Evolutionary conservation across 2,797 vertebrate genomes (phyloP).

Genomic region (Oreochromis mossambicus): DNA sequence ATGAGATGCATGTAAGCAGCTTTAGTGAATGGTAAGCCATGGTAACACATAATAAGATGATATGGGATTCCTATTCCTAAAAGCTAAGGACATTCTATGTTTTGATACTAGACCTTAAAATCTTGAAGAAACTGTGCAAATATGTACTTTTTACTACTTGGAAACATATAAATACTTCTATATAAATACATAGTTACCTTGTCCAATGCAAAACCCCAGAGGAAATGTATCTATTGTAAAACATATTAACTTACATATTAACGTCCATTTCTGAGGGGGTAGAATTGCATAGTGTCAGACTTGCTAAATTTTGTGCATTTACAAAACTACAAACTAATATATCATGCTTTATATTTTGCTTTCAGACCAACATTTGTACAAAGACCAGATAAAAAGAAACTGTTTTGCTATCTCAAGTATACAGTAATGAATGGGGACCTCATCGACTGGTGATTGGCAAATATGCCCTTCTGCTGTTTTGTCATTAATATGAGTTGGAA

Average conservation of each 20-base stretch:
- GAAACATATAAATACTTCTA: background rate
- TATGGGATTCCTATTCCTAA: background rate
- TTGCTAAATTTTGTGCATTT: background rate
- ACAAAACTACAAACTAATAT: background rate
- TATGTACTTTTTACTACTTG: background rate
- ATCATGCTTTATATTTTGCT: background rate
- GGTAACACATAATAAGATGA: background rate
- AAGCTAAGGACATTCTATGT: background rate
- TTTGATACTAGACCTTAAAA: background rate
- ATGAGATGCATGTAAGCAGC: background rate
- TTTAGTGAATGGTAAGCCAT: background rate
- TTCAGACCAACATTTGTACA: background rate
- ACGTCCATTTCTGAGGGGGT: background rate
- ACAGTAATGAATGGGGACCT: background rate
- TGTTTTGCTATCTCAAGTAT: background rate
- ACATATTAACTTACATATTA: background rate
- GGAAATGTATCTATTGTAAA: background rate
- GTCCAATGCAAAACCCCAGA: background rate
- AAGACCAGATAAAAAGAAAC: background rate
- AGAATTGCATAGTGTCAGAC: background rate
- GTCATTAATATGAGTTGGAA: conserved; percentile 13
- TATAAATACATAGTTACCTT: background rate
- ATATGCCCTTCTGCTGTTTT: background rate
- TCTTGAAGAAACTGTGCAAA: background rate
- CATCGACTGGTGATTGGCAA: background rate